Base-by-base conservation (phyloP, 2,888 invertebrate genomes). In the Alloscopus bannaensis region DNA sequence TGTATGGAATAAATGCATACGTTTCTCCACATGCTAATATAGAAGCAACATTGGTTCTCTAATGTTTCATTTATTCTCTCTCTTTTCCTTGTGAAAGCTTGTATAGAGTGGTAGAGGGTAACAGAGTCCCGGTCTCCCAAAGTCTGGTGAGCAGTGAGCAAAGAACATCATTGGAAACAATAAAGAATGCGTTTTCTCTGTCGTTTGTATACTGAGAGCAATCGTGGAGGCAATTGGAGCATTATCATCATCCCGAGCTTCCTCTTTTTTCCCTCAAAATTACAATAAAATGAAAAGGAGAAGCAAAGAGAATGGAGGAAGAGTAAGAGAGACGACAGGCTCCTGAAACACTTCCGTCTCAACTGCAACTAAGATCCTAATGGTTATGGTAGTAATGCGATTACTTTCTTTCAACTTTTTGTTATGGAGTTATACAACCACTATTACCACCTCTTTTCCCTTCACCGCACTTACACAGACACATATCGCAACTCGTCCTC, bases 381-480 rank as follows among this genome's bases (percentile, higher is more conserved):
- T 78, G 64, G 77, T 78, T 78, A 78, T 78, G 77, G 50, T n/a
- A 62, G 77, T 78, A 70, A 78, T 78, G 77, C 70, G 70, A 70
- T 78, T 70, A 70, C 69, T 68, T 62, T 76, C 77, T 64, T 70
- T 70, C 77, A 77, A 70, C 77, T 77, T 77, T n/a, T 69, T 55
- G 65, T 73, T 73, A 73, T 64, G 55, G 42, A 57, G 73, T 65
- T 65, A 55, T 64, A 55, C 65, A 64, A 65, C 73, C 55, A 42
- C 71, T 26, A 71, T 71, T 71, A 52, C 71, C 71, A 71, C 71
- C 71, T 62, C 60, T 70, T 70, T 60, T 62, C 22, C 64, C 36
- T 42, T 57, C 71, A 42, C 64, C 36, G 42, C 65, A 64, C 55
- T 22, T 50, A 50, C n/a, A 50, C n/a, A 50, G 22, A 42, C 42